Evolutionary conservation across 2,113 vertebrate genomes (phyloP), one percentile per base, ranked within the genome.

Genomic region (Amblyornis subalaris): DNA sequence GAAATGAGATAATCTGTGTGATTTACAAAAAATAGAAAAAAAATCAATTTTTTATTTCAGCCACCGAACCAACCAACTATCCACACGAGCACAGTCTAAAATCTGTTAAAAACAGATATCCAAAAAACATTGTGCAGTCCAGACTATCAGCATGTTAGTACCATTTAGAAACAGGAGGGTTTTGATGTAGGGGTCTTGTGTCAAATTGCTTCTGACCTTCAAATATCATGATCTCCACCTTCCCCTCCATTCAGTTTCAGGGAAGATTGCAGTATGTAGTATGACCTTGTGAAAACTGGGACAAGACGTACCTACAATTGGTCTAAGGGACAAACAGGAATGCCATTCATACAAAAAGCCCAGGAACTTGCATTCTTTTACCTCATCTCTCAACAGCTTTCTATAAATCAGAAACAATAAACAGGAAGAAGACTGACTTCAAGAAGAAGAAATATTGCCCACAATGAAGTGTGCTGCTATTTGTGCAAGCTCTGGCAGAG

Each of bases 401-500:
- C 24, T 36, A 12, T n/a, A 71, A 54, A 51, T 45, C 11, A 65
- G 13, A 21, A 91, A 44, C 14, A 53, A 55, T 3, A 55, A 19
- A 42, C 11, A 58, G 24, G 36, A 86, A 48, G 21, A 92, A 17
- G 5, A 44, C 2, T 47, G 33, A 35, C 24, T 89, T 89, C 23
- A 81, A 35, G 26, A 38, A 47, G 12, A 29, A 29, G 48, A 72
- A 53, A 69, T 72, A 20, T 29, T 80, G 10, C 4, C 18, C 24
- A 31, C 42, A 76, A 45, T 54, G 8, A 42, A 83, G 4, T 17
- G 5, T 35, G 48, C 13, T 58, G 19, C 2, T 91, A 8, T 38
- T 51, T 0, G 0, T 36, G 12, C 14, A 74, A 72, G 19, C 9
- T 58, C 14, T 31, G 58, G 20, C 21, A 73, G 24, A 71, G 13